phyloP scores from a whole-genome alignment of 2,113 vertebrate species.

The Thoracochromis brauschi region DNA sequence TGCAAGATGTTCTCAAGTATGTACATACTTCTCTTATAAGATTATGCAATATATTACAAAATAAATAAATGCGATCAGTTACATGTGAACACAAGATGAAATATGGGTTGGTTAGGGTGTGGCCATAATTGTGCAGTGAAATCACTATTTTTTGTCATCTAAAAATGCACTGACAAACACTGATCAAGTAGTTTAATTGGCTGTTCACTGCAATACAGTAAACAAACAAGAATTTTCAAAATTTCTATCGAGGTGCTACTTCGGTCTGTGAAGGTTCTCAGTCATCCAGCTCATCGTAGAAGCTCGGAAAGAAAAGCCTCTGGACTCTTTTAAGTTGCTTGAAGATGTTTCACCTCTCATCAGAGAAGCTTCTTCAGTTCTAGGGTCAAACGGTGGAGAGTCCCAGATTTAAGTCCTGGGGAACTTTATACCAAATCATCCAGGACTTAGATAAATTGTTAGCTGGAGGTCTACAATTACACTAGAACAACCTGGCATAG shows the following conservation, averaged over 20 bases:
- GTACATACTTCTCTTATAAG: not conserved
- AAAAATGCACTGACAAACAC: not conserved
- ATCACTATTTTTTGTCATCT: not conserved
- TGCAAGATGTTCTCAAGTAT: constrained; percentile 78
- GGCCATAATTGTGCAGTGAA: not conserved
- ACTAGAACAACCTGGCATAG: not conserved
- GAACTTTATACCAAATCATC: not conserved
- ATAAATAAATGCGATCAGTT: not conserved
- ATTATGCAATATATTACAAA: not conserved
- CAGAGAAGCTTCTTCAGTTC: not conserved
- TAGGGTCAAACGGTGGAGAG: fast-evolving
- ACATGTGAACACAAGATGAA: not conserved
- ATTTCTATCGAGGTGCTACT: not conserved
- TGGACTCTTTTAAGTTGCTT: not conserved
- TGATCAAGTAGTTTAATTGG: not conserved
- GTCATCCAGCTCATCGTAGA: not conserved
- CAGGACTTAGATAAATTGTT: not conserved
- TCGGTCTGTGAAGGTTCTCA: not conserved
- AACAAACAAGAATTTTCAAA: not conserved
- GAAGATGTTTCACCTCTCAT: not conserved
- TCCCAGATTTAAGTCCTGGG: not conserved
- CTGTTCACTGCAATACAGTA: not conserved
- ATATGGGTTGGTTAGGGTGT: not conserved
- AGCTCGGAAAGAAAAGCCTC: not conserved
- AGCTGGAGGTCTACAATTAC: not conserved